Percentiles rank a stretch among this genome's conserved stretches.
Evolutionary conservation across 2,888 invertebrate species (phyloP).

Genomic region (Ischnura elegans): DNA sequence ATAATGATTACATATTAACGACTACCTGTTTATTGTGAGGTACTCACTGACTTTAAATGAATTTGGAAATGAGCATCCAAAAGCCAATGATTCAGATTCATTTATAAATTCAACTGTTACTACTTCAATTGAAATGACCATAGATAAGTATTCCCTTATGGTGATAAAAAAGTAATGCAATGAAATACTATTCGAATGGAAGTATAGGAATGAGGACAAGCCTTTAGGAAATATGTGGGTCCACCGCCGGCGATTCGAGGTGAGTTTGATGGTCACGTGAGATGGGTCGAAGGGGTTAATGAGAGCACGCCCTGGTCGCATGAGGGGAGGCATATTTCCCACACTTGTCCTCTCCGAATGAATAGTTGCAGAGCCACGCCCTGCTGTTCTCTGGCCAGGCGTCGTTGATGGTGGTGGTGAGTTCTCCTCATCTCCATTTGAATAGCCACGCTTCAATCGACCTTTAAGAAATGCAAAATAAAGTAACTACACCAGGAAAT

Average conservation of each 20-base stretch:
- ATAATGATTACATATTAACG: no score
- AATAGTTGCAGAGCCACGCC: constrained; percentile 21
- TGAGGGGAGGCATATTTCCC: constrained; percentile 68
- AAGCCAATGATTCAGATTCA: no score
- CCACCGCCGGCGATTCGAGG: constrained; percentile 97
- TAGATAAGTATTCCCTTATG: no score
- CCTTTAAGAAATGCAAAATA: background rate
- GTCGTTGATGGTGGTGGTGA: constrained; percentile 81
- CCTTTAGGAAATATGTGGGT: constrained; percentile 98
- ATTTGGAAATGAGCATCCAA: no score
- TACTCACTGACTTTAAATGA: no score
- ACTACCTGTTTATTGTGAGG: no score
- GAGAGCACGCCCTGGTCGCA: constrained; percentile 89
- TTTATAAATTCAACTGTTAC: no score
- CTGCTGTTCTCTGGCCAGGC: background rate
- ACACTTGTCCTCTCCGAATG: constrained; percentile 27
- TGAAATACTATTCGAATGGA: background rate
- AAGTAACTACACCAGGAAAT: background rate
- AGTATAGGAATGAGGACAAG: constrained; percentile 73
- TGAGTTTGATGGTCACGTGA: constrained; percentile 96
- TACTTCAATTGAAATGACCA: no score
- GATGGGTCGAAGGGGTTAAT: constrained; percentile 99
- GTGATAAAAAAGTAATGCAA: no score
- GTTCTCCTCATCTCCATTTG: constrained; percentile 77
- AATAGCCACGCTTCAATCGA: constrained; percentile 23